A percentile compares a stretch with the other conserved stretches of the same genome.
These are phyloP conservation scores for Heliothis subflexa DNA, from an alignment of 1,140 invertebrate species.

Conservation along the genomic window DNA sequence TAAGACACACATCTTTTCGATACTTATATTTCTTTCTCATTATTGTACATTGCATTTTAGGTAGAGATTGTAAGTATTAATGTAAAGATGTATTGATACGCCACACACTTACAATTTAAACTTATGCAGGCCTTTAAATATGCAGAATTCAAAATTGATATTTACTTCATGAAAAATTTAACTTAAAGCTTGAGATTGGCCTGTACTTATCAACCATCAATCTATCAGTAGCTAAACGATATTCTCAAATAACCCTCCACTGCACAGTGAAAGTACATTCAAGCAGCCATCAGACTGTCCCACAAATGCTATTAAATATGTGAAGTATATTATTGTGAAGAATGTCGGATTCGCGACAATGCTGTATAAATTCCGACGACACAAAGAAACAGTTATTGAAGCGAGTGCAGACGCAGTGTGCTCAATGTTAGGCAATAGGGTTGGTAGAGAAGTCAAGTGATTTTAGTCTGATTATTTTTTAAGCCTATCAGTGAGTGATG, in stretches of 20 bases:
- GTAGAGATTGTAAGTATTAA: no score
- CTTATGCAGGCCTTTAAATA: no score
- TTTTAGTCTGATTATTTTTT: background rate
- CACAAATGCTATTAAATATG: constrained; percentile 6
- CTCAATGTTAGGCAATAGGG: constrained; percentile 16
- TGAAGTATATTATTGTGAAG: constrained; percentile 24
- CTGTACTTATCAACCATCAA: no score
- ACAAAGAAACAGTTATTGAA: constrained; percentile 57
- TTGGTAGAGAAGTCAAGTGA: background rate
- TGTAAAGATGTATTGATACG: no score
- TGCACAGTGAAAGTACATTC: background rate
- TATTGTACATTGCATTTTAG: no score
- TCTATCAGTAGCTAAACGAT: no score
- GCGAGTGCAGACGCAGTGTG: constrained; percentile 44
- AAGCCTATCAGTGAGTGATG: background rate
- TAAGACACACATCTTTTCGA: no score
- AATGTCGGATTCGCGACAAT: constrained; percentile 53
- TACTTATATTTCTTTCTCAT: no score
- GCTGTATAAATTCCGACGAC: constrained; percentile 52
- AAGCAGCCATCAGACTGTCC: background rate
- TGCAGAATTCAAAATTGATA: no score
- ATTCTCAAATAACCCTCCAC: background rate
- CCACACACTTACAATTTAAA: no score
- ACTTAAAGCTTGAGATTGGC: no score
- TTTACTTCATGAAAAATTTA: no score